Evolutionary conservation across 2,113 vertebrate genomes (phyloP), one percentile per base, ranked within the genome.

Genomic region (Chelonoidis abingdonii): DNA sequence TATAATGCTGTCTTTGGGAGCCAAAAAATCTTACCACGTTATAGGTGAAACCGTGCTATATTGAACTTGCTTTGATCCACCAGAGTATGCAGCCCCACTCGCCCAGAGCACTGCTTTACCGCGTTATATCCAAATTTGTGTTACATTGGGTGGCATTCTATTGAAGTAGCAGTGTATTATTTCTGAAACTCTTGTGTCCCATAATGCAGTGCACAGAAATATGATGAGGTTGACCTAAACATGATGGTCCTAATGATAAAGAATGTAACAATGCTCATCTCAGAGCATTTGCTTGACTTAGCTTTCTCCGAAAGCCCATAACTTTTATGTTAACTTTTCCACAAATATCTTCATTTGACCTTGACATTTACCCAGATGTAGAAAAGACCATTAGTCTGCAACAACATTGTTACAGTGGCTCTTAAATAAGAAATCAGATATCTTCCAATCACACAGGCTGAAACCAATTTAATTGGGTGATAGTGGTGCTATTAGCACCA

Each of bases 161-260:
- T 49, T 49, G 47, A 49, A 10, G 47, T 49, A 49, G 47, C 10
- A 10, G 47, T 49, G 47, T 49, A n/a, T 29, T 72, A 31, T 91
- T 92, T 86, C 57, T 92, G 82, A 90, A 62, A 22, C 31, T 65
- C 16, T 47, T 11, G 35, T 54, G 22, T 65, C 9, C n/a, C 27
- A 38, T 29, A 57, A 1, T 65, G 78, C 24, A 82, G n/a, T 25
- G 27, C 21, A 57, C 1, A 56, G 38, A 22, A 49, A 65, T 80
- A 27, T 50, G 53, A 54, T 54, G 57, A 83, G 82, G 80, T 75
- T 27, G 29, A 47, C 21, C n/a, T 65, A 91, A 81, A 56, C 41
- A 62, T 84, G 92, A 93, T 83, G 13, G 38, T 84, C 79, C 87
- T 62, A 89, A 82, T 91, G 84, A 88, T 29, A 56, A 89, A 89